A percentile compares a stretch with the other conserved stretches of the same genome.
Conservation (phyloP, 2,113 vertebrate genomes). For the Eretmochelys imbricata region DNA sequence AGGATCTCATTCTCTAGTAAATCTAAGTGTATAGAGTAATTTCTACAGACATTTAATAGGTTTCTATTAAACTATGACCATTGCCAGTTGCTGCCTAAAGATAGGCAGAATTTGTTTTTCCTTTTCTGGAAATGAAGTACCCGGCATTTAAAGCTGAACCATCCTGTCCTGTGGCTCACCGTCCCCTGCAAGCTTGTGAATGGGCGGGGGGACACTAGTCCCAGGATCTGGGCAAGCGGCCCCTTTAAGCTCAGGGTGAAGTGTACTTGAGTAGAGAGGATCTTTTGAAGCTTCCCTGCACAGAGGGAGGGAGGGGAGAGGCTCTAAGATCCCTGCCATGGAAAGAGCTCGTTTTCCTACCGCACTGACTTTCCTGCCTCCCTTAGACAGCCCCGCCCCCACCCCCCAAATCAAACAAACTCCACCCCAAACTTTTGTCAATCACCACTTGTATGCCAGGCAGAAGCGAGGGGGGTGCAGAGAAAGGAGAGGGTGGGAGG, state of each 20-base stretch:
- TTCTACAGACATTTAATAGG: not conserved
- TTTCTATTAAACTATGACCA: not conserved
- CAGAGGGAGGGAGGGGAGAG: too few species aligned
- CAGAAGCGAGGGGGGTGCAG: not conserved
- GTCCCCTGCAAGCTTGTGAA: not conserved
- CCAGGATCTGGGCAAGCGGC: not conserved
- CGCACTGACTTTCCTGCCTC: not conserved
- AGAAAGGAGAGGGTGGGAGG: constrained; percentile 37
- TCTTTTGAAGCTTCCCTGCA: not conserved
- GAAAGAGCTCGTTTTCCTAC: not conserved
- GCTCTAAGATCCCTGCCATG: rapidly evolving
- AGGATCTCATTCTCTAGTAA: not conserved
- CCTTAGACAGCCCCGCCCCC: not conserved
- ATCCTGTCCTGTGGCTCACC: not conserved
- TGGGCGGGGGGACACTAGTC: too few species aligned
- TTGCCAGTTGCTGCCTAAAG: not conserved
- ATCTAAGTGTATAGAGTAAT: not conserved
- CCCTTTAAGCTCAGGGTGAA: not conserved
- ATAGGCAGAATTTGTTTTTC: not conserved
- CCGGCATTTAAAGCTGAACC: not conserved
- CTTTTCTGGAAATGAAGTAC: not conserved
- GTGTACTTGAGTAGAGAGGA: not conserved
- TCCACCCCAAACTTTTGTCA: constrained; percentile 49
- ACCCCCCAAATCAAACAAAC: constrained; percentile 21
- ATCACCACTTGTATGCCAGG: constrained; percentile 20